Base-by-base conservation (phyloP, 2,888 invertebrate genomes). In the Meganola albula region DNA sequence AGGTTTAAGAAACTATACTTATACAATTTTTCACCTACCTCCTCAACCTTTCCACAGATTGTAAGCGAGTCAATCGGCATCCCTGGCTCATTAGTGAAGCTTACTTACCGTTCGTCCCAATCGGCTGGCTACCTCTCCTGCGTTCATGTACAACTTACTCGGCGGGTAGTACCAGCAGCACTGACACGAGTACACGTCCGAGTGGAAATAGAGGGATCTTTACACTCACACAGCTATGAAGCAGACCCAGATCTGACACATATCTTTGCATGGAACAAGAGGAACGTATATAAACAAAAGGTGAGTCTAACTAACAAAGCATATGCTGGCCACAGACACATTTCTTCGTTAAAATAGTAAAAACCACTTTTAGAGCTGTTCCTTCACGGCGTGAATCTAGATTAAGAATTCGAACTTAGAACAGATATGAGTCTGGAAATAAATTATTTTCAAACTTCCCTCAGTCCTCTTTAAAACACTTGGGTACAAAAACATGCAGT, bases 191-290 rank as follows among this genome's bases (percentile, higher is more conserved):
- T 99, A 0, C 96, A 98, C 72, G 93, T 99, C 10, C 90, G 94
- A 50, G 94, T 96, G 0, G 95, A 95, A 64, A 96, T 97, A 38
- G 97, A 98, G 76, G 98, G 98, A 3, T 95, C 96, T 1, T 86
- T 96, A 8, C 94, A 97, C 74, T 93, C 96, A 8, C 94, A 94
- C 74, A 92, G 93, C 1, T 98, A 99, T 73, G 98, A 98, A 77
- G 98, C 99, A 0, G 98, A 98, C 75, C 96, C 98, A 0, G 95
- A 96, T 69, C 86, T 99, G 37, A 95, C 94, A 30, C 97, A 98
- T 75, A 96, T 95, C 5, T 99, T 98, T 71, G 95, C 97, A 2
- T 99, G 99, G 99, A 97, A 98, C 75, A 95, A 98, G 73, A 89
- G 96, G 43, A 99, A 99, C 74, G 97, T 98, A 23, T 99, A 99